Base-by-base conservation (phyloP, 1,140 invertebrate genomes). In the Conus ventricosus region DNA sequence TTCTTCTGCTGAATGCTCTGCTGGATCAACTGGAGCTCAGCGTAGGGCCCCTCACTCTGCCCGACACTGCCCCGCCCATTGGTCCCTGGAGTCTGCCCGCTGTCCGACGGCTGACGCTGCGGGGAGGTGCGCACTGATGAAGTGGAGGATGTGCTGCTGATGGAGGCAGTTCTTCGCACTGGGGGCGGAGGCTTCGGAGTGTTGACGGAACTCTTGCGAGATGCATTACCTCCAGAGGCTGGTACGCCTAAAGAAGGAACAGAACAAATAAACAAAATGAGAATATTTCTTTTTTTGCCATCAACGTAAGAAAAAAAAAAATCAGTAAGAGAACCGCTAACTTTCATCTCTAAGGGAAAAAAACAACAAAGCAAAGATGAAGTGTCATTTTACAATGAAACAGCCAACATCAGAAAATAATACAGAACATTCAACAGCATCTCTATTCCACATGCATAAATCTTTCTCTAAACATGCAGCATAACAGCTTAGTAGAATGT, bases 101-200 rank as follows among this genome's bases (percentile, higher is more conserved):
- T 76, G 80, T 76, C 81, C 83, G 87, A 89, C 75, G 87, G 67
- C 88, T 91, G 90, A 83, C 90, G 90, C 13, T 91, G 90, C 80
- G 93, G 90, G 60, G 93, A 89, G 80, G 90, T 84, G n/a, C 90
- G 80, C 23, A 90, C 15, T 84, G 90, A 91, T 78, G 90, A 84
- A 78, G 89, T 60, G 39, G 91, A 84, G 39, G 91, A 85, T 7
- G 91, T 27, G 91, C 87, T 10, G 92, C 81, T 17, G 95, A 95
- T 75, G 67, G 97, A 98, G 0, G 98, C 98, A 17, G 97, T 98
- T 71, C 98, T 96, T 89, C 98, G 96, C 1, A 98, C 97, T 5
- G 98, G 98, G 60, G 98, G 98, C 57, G 97, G 97, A 57, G 97
- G 97, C 94, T 98, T 97, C 78, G 96, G 95, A 89, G 95, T 95